phyloP scores from a whole-genome alignment of 2,113 vertebrate species.

The Dromiciops gliroides region DNA sequence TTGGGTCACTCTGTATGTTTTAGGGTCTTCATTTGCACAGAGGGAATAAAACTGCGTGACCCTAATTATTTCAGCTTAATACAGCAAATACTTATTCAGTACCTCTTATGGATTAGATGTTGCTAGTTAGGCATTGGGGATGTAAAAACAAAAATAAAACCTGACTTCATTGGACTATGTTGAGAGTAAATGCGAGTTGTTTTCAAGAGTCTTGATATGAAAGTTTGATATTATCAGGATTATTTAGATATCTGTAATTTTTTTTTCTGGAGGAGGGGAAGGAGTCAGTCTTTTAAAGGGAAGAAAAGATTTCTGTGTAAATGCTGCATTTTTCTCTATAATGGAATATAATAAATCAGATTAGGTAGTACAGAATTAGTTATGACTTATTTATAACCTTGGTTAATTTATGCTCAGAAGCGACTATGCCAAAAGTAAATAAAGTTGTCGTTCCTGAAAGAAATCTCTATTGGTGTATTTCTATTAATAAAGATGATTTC shows the following conservation, averaged over 20 bases:
- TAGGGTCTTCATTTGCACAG: background rate
- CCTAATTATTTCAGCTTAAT: background rate
- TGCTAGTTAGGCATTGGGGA: background rate
- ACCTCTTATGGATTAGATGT: background rate
- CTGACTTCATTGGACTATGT: accelerated
- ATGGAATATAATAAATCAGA: slow-evolving; percentile 10
- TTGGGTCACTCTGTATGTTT: background rate
- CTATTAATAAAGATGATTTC: slow-evolving; percentile 59
- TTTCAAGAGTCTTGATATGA: background rate
- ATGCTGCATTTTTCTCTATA: background rate
- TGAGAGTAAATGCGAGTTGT: background rate
- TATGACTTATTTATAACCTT: background rate
- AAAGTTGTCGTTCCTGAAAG: background rate
- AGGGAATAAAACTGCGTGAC: background rate
- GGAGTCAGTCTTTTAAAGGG: slow-evolving; percentile 36
- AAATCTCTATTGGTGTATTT: background rate
- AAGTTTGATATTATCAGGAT: background rate
- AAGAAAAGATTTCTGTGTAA: slow-evolving; percentile 24
- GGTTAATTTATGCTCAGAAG: slow-evolving; percentile 1
- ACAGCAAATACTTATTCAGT: background rate
- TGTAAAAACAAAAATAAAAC: background rate
- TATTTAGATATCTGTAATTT: background rate
- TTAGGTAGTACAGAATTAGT: slow-evolving; percentile 3
- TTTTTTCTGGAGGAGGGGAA: background rate
- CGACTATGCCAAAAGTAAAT: background rate